Evolutionary conservation across 2,797 vertebrate genomes (phyloP).

Genomic region (Phalloptychus januarius): DNA sequence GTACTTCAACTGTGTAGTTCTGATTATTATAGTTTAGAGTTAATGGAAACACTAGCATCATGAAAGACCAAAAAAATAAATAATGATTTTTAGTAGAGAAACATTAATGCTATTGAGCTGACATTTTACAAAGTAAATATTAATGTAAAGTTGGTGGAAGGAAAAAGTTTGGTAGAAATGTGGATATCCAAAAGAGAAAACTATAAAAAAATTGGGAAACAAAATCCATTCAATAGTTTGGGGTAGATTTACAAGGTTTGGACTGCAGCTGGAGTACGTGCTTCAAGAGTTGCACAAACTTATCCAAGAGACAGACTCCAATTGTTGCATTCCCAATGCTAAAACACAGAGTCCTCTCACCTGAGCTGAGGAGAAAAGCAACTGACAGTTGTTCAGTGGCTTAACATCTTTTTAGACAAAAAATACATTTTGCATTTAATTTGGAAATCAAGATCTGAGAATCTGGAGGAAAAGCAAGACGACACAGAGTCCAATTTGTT

Average conservation of each 20-base stretch:
- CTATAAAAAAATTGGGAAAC: neutral
- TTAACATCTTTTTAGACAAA: neutral
- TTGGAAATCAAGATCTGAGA: neutral
- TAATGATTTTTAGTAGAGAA: neutral
- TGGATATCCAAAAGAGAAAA: neutral
- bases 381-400: neutral
- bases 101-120: neutral
- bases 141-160: neutral
- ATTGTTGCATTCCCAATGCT: neutral
- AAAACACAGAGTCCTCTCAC: neutral
- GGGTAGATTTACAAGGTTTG: neutral
- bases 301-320: neutral
- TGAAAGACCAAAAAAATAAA: neutral
- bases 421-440: neutral
- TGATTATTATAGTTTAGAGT: neutral
- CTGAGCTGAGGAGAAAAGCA: neutral
- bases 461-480: neutral
- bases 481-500: neutral
- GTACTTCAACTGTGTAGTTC: neutral
- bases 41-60: neutral
- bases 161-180: neutral
- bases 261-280: neutral
- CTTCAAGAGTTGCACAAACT: neutral
- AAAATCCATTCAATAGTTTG: neutral
- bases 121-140: neutral